phyloP scores from a whole-genome alignment of 2,888 invertebrate species.

The Oeneis ivallda region DNA sequence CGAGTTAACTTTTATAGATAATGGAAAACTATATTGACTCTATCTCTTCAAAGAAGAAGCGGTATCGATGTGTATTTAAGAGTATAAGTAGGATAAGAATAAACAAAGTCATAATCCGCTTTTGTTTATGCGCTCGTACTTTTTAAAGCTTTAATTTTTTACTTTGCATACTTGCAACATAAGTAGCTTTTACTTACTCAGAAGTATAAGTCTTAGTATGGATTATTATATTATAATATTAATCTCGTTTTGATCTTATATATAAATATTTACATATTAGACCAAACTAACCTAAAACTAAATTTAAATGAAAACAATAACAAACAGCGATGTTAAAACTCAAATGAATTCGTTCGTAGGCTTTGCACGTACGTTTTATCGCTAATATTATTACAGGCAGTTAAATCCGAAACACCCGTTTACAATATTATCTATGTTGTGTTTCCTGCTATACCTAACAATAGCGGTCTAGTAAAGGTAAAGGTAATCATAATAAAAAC shows the following conservation, averaged over 20 bases:
- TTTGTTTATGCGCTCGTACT: not conserved
- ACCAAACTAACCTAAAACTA: not conserved
- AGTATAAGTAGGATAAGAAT: too few relatives aligned
- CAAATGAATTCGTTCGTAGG: conserved; percentile 32
- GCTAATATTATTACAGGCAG: conserved; percentile 35
- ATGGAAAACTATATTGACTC: conserved; percentile 9
- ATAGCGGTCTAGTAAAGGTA: not conserved
- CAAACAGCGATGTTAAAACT: not conserved
- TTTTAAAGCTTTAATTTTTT: too few relatives aligned
- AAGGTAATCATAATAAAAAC: not conserved
- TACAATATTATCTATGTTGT: conserved; percentile 3
- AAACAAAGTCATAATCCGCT: not conserved
- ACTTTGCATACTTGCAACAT: too few relatives aligned
- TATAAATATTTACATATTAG: not conserved
- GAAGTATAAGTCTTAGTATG: too few relatives aligned
- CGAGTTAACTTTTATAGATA: conserved; percentile 8
- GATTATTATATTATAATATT: too few relatives aligned
- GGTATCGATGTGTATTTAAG: conserved; percentile 15
- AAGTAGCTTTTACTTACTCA: too few relatives aligned
- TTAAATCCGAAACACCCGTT: conserved; percentile 32
- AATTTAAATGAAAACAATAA: conserved; percentile 4
- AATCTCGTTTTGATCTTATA: not conserved
- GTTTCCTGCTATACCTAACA: not conserved
- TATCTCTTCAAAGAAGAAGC: not conserved
- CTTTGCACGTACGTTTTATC: conserved; percentile 37